A percentile compares a stretch with the other conserved stretches of the same genome.
phyloP scores from a whole-genome alignment of 2,888 invertebrate genomes.

The Campopleginae sp. region DNA sequence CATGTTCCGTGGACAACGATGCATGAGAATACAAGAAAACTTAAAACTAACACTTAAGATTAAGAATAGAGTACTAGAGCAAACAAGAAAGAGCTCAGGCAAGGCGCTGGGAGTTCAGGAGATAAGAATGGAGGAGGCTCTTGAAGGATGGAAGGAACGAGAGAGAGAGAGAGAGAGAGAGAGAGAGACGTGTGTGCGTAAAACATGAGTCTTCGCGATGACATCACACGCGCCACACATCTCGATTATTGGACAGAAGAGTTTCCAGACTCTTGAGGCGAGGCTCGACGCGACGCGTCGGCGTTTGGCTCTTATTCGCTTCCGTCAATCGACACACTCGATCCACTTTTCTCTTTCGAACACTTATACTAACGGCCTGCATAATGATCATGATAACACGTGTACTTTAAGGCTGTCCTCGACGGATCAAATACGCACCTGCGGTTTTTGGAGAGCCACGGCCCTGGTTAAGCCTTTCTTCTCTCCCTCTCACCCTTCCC shows the following conservation, averaged over 20 bases:
- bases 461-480: conserved; percentile 31
- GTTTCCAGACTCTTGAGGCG: background rate
- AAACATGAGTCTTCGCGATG: background rate
- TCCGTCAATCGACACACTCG: background rate
- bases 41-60: no score
- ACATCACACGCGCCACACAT: conserved; percentile 17
- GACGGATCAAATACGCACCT: conserved; percentile 47
- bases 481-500: conserved; percentile 35
- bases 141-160: no score
- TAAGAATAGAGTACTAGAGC: no score
- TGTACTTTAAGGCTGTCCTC: background rate
- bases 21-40: no score
- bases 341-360: background rate
- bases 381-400: conserved; percentile 38
- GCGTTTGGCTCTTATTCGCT: background rate
- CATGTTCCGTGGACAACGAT: no score
- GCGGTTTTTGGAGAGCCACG: conserved; percentile 58
- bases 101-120: no score
- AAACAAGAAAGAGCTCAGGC: no score
- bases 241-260: conserved; percentile 1
- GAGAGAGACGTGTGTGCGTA: background rate
- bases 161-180: no score
- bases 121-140: no score
- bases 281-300: background rate
- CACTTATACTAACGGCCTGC: background rate